Conservation (phyloP, 2,797 vertebrate genomes). For the Hirundo rustica region DNA sequence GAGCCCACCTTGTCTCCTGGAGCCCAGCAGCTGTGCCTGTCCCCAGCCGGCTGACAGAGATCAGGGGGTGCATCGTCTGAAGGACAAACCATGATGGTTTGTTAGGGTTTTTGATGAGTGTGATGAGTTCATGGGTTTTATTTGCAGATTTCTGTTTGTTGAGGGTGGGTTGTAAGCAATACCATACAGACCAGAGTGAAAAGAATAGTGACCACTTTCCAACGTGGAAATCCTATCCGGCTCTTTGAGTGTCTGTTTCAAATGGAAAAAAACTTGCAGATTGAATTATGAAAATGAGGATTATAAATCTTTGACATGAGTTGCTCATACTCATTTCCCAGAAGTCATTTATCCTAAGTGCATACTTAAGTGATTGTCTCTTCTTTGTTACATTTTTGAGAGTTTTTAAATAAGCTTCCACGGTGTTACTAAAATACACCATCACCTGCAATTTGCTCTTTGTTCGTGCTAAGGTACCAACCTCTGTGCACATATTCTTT, state of each 20-base stretch:
- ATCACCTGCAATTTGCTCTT: neutral
- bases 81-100: neutral
- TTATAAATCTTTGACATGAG: neutral
- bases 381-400: conserved; percentile 13
- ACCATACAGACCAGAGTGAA: neutral
- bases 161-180: neutral
- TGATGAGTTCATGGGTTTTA: accelerated
- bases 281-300: neutral
- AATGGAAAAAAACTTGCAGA: neutral
- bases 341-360: neutral
- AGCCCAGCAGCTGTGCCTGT: neutral
- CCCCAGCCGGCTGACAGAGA: neutral
- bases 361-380: conserved; percentile 7
- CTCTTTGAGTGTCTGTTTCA: neutral
- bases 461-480: neutral
- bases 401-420: neutral
- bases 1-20: neutral
- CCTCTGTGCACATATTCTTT: neutral
- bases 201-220: neutral
- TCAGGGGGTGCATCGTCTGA: neutral
- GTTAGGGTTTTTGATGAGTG: no score
- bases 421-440: neutral
- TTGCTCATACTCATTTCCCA: neutral
- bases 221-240: neutral
- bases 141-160: neutral